These are phyloP conservation scores for Ateles fusciceps DNA, from an alignment of 2,797 vertebrate genomes.

Conservation along the genomic window DNA sequence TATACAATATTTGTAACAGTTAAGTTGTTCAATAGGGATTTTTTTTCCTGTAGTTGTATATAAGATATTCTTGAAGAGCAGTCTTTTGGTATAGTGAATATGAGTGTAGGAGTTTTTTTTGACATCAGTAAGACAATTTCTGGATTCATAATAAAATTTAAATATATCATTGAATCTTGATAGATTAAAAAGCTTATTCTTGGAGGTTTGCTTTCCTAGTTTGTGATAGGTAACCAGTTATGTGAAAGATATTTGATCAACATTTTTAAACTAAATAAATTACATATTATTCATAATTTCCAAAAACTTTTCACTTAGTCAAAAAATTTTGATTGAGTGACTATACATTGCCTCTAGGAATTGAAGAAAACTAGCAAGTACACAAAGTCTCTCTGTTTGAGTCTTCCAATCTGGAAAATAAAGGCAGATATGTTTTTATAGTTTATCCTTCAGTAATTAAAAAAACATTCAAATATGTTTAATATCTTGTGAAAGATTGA, in stretches of 20 bases:
- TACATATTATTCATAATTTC: neutral
- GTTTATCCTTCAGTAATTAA: neutral
- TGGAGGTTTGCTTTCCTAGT: neutral
- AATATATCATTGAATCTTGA: neutral
- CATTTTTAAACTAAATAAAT: neutral
- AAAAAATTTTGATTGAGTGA: neutral
- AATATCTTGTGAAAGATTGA: neutral
- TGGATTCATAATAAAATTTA: neutral
- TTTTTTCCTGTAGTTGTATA: neutral
- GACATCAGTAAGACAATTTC: neutral
- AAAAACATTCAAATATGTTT: neutral
- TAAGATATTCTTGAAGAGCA: neutral
- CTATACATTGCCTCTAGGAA: neutral
- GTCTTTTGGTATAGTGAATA: neutral
- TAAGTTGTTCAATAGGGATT: neutral
- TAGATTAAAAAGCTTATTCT: neutral
- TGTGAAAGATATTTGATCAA: neutral
- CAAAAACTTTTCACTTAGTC: neutral
- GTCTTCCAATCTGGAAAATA: neutral
- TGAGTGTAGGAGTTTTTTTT: neutral
- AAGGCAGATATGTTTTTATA: neutral
- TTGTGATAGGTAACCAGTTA: neutral
- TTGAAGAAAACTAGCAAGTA: neutral
- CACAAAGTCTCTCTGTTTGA: neutral
- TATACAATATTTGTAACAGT: neutral